Evolutionary conservation across 2,888 invertebrate species (phyloP).

Genomic region (Cerastis rubricosa): DNA sequence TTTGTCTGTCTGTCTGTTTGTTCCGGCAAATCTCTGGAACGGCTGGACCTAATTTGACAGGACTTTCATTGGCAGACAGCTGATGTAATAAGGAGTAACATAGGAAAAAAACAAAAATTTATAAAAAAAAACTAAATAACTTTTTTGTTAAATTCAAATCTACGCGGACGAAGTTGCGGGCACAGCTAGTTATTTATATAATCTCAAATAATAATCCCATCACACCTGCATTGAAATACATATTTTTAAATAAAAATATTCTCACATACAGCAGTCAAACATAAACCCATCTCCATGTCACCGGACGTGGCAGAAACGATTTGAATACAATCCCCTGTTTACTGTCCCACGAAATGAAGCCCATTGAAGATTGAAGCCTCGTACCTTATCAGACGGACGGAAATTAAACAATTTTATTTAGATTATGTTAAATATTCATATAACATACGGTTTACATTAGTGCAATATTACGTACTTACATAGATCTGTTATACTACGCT

Average conservation of each 20-base stretch:
- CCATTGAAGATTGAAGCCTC: conserved; percentile 21
- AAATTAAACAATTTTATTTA: conserved; percentile 59
- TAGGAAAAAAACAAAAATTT: too few relatives aligned
- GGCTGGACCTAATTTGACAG: too few relatives aligned
- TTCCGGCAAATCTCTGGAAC: too few relatives aligned
- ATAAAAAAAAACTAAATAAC: too few relatives aligned
- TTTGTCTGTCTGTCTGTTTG: too few relatives aligned
- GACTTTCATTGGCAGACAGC: too few relatives aligned
- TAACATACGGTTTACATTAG: neutral
- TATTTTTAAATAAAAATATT: conserved; percentile 14
- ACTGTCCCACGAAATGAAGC: conserved; percentile 45
- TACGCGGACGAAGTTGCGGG: too few relatives aligned
- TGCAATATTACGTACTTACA: neutral
- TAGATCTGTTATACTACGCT: too few relatives aligned
- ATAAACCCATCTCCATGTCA: conserved; percentile 24
- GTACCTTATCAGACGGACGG: conserved; percentile 42
- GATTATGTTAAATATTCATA: conserved; percentile 10
- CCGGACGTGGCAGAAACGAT: conserved; percentile 54
- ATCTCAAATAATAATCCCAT: neutral
- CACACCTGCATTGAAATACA: neutral
- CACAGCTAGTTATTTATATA: too few relatives aligned
- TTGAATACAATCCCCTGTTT: conserved; percentile 62
- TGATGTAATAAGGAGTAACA: too few relatives aligned
- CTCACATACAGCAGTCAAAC: conserved; percentile 27
- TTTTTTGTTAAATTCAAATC: too few relatives aligned